Percentiles rank a stretch among this genome's conserved stretches.
phyloP scores from a whole-genome alignment of 2,888 invertebrate species.

The Cordilura impudica region DNA sequence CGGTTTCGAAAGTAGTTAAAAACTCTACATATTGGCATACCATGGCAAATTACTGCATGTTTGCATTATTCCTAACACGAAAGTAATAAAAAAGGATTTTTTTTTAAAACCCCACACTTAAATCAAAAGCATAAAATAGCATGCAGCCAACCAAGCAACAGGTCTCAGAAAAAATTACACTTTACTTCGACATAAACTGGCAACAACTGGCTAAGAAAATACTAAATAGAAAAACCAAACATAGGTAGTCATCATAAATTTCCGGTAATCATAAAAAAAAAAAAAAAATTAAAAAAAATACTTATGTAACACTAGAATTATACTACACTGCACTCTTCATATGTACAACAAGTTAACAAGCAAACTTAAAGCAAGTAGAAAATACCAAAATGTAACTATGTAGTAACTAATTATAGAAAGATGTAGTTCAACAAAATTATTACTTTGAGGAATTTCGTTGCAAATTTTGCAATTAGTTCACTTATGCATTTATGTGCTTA shows the following conservation, averaged over 20 bases:
- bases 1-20: background rate
- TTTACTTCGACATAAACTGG: slow-evolving; percentile 29
- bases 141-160: slow-evolving; percentile 37
- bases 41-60: slow-evolving; percentile 46
- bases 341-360: slow-evolving; percentile 38
- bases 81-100: slow-evolving; percentile 54
- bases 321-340: background rate
- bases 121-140: slow-evolving; percentile 6
- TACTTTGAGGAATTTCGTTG: no score
- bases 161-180: slow-evolving; percentile 29
- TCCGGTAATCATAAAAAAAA: slow-evolving; percentile 56
- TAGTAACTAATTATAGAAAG: no score
- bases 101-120: slow-evolving; percentile 50
- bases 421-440: no score
- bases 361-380: background rate
- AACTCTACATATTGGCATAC: slow-evolving; percentile 10
- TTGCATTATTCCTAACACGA: slow-evolving; percentile 53
- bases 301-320: slow-evolving; percentile 40
- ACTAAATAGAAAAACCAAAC: slow-evolving; percentile 26
- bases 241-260: slow-evolving; percentile 60
- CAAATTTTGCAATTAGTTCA: no score
- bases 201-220: slow-evolving; percentile 25
- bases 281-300: slow-evolving; percentile 9
- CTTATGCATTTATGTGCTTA: no score
- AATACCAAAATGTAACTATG: no score